Evolutionary conservation across 2,113 vertebrate species (phyloP), one percentile per base, ranked within the genome.

Genomic region (Aspiorhynchus laticeps): DNA sequence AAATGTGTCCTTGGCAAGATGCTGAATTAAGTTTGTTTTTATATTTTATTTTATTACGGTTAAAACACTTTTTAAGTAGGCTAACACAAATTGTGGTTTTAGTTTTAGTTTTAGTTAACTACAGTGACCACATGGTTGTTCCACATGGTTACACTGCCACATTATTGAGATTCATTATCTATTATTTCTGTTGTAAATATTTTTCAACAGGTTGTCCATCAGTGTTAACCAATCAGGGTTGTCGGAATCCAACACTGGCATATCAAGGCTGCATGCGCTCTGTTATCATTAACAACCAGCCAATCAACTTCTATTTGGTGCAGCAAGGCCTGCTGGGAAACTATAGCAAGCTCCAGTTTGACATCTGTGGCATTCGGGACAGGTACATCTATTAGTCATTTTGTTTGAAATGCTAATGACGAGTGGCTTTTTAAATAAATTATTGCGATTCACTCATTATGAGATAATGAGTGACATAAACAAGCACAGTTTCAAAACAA

Each of bases 211-310:
- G 96, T 46, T 97, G 97, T 85, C 96, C 96, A 26, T 92, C 93
- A 90, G 94, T 93, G 92, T 88, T 92, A 90, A 93, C 92, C 8
- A 88, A 93, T 92, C 94, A 93, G 84, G 94, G 91, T 88, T 97
- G 96, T 92, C 95, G 94, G 92, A 97, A 97, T 93, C 96, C 96
- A 65, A 93, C 95, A 89, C 92, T 94, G 89, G 95, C 95, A 93
- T 97, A 96, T 93, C 96, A 97, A 95, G 97, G 97, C 93, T 97
- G 97, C 92, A 96, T 97, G 94, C 95, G 96, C 75, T 95, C 96
- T 91, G 96, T 97, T 92, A 94, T 95, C 92, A 96, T 97, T 91
- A 96, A 97, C 95, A 97, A 96, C 94, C 95, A 96, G 90, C 96
- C 95, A 86, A 94, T 96, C 90, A 95, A 97, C 94, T 93, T 97